Percentiles rank a stretch among this genome's conserved stretches.
These are phyloP conservation scores for Drosophila orosa DNA, from an alignment of 1,140 invertebrate species.

Conservation along the genomic window DNA sequence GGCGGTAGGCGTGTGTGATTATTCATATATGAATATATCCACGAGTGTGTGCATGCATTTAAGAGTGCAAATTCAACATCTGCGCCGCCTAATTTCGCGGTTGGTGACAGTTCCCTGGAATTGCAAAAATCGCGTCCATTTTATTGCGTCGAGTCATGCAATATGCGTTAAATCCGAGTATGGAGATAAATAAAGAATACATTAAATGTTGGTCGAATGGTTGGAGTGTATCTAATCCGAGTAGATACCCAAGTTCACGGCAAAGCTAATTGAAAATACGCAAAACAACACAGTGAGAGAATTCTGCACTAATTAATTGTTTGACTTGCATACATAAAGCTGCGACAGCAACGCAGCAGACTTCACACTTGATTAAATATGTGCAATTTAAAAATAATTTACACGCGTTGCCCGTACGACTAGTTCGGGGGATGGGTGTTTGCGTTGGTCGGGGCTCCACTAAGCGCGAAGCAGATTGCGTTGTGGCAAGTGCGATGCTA, in stretches of 20 bases:
- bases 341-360: constrained; percentile 10
- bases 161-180: not conserved
- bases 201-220: not conserved
- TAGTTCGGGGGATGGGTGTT: constrained; percentile 1
- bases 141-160: not conserved
- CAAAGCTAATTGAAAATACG: not conserved
- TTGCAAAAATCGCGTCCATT: constrained; percentile 3
- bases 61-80: constrained; percentile 36
- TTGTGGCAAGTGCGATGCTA: constrained; percentile 63
- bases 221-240: not conserved
- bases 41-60: constrained; percentile 12
- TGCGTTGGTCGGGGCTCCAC: not conserved
- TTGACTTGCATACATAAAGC: constrained; percentile 44
- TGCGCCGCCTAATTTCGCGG: constrained; percentile 27
- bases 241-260: constrained; percentile 3
- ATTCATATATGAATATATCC: constrained; percentile 4
- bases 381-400: constrained; percentile 71
- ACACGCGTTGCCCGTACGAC: constrained; percentile 11
- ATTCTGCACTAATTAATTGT: constrained; percentile 56
- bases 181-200: not conserved
- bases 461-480: constrained; percentile 33
- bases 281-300: constrained; percentile 1
- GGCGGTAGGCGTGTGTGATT: constrained; percentile 47
- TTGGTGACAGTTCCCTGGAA: constrained; percentile 20
- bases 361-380: constrained; percentile 72